Evolutionary conservation across 2,113 vertebrate species (phyloP).

Genomic region (Agapornis roseicollis): DNA sequence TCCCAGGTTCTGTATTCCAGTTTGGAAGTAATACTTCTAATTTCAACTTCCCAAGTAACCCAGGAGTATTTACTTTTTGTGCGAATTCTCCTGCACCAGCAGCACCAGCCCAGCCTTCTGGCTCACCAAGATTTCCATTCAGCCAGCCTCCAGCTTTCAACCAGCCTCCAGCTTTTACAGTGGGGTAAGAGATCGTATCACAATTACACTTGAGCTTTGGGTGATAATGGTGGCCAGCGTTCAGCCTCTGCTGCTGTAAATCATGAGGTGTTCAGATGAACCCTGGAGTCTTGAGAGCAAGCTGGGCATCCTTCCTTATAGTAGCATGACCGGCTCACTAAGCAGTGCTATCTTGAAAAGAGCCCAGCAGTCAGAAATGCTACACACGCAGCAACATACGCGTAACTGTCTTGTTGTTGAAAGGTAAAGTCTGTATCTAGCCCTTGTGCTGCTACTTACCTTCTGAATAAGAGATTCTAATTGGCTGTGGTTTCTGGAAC

Average conservation of each 20-base stretch:
- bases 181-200: conserved; percentile 79
- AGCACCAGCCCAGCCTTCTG: conserved; percentile 74
- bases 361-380: not conserved
- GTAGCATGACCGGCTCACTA: not conserved
- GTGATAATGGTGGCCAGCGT: not conserved
- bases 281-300: not conserved
- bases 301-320: not conserved
- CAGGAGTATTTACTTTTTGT: conserved; percentile 87
- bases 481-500: conserved; percentile 16
- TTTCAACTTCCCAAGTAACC: conserved; percentile 77
- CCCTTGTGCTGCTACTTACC: not conserved
- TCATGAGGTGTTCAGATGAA: not conserved
- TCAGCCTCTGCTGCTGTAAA: not conserved
- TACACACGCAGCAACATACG: not conserved
- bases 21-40: conserved; percentile 83
- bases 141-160: conserved; percentile 74
- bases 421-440: not conserved
- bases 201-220: not conserved
- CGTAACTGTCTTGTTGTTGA: not conserved
- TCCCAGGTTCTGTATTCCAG: conserved; percentile 82
- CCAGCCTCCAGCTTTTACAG: conserved; percentile 77
- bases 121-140: conserved; percentile 81
- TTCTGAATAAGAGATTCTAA: not conserved
- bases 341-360: not conserved
- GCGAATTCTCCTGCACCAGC: conserved; percentile 67